Percentiles rank a stretch among this genome's conserved stretches.
These are phyloP conservation scores for Harpalus rubripes DNA, from an alignment of 2,888 invertebrate genomes.

Conservation along the genomic window DNA sequence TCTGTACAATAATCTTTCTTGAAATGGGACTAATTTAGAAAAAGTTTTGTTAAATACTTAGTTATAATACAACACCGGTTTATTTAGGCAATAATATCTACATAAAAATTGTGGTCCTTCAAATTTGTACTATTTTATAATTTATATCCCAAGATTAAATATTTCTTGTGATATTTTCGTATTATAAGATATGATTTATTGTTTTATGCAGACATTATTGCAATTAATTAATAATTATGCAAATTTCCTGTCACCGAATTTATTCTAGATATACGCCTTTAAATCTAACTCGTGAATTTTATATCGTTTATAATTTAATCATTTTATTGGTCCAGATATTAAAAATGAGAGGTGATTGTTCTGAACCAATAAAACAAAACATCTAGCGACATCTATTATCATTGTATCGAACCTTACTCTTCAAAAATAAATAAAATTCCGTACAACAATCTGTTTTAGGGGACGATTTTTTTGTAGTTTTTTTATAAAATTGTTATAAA, in stretches of 20 bases:
- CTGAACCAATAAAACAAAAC: slow-evolving; percentile 55
- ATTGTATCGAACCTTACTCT: slow-evolving; percentile 39
- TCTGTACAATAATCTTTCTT: too few relatives aligned
- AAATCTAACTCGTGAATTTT: not conserved
- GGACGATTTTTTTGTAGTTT: slow-evolving; percentile 26
- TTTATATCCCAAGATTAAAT: slow-evolving; percentile 11
- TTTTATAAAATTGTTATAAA: slow-evolving; percentile 52
- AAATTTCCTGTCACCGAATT: slow-evolving; percentile 59
- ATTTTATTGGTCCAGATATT: slow-evolving; percentile 15
- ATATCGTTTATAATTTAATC: slow-evolving; percentile 15
- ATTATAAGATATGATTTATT: slow-evolving; percentile 15
- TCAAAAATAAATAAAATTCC: slow-evolving; percentile 32
- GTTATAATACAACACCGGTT: slow-evolving; percentile 29
- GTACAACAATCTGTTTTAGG: slow-evolving; percentile 21
- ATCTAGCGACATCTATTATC: slow-evolving; percentile 54
- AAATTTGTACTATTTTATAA: slow-evolving; percentile 23
- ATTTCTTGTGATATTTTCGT: slow-evolving; percentile 24
- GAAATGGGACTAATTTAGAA: not conserved
- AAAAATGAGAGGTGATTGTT: slow-evolving; percentile 5
- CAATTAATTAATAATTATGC: slow-evolving; percentile 30
- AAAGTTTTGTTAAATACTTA: slow-evolving; percentile 4
- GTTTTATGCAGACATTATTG: slow-evolving; percentile 38
- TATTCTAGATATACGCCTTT: slow-evolving; percentile 26
- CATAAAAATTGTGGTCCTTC: slow-evolving; percentile 37
- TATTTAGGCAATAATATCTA: slow-evolving; percentile 38